Evolutionary conservation across 2,113 vertebrate species (phyloP).

Genomic region (Calidris pygmaea): DNA sequence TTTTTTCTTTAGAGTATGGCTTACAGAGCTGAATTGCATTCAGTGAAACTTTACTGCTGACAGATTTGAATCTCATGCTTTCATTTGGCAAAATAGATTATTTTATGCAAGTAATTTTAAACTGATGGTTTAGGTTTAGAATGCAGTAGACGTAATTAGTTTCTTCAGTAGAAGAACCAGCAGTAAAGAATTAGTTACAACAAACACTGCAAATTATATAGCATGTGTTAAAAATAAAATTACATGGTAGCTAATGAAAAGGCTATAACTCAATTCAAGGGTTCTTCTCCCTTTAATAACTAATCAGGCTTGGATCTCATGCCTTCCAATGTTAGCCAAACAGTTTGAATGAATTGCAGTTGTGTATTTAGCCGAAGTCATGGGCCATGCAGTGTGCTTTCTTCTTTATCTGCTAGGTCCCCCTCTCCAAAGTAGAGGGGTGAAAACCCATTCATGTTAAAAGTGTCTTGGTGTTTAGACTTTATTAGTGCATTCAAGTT

Average conservation of each 20-base stretch:
- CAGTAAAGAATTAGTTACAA: conserved; percentile 8
- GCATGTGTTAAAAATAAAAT: conserved; percentile 48
- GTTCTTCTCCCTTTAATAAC: neutral
- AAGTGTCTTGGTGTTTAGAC: neutral
- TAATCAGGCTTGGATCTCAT: neutral
- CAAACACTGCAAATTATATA: conserved; percentile 1
- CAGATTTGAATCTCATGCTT: neutral
- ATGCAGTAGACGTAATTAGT: neutral
- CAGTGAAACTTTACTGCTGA: neutral
- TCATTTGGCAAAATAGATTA: neutral
- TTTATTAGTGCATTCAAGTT: neutral
- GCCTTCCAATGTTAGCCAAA: neutral
- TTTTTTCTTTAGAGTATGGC: neutral
- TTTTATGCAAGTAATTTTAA: conserved; percentile 9
- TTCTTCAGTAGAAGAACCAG: neutral
- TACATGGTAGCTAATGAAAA: neutral
- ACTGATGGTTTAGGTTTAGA: conserved; percentile 18
- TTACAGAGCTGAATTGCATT: neutral
- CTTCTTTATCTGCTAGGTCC: neutral
- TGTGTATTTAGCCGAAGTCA: neutral
- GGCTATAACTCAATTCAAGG: neutral
- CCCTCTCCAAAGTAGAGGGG: neutral
- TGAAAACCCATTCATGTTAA: neutral
- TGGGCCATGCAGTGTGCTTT: neutral
- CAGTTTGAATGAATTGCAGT: conserved; percentile 16